Evolutionary conservation across 1,140 invertebrate genomes (phyloP).

Genomic region (Nautilus pompilius): DNA sequence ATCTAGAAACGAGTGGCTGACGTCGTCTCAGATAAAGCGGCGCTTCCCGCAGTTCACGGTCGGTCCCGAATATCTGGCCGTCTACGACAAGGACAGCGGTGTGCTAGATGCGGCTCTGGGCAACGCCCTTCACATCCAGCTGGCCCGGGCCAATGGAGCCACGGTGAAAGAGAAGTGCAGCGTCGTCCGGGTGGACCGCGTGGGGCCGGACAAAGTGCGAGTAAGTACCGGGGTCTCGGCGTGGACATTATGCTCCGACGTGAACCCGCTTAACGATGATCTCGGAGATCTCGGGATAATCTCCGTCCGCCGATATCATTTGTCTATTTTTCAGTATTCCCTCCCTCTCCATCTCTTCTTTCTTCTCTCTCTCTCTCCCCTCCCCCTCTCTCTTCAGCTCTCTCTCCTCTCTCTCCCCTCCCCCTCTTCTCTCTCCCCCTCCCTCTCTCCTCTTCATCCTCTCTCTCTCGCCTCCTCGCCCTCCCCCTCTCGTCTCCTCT

Average conservation of each 20-base stretch:
- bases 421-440: too few relatives aligned
- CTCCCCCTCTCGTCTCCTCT: too few relatives aligned
- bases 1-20: constrained; percentile 37
- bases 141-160: constrained; percentile 42
- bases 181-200: constrained; percentile 29
- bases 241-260: background rate
- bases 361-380: too few relatives aligned
- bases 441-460: too few relatives aligned
- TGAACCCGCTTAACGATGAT: background rate
- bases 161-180: constrained; percentile 40
- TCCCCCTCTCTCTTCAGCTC: too few relatives aligned
- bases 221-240: constrained; percentile 14
- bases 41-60: constrained; percentile 45
- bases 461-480: too few relatives aligned
- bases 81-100: constrained; percentile 40
- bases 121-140: constrained; percentile 46
- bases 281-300: background rate
- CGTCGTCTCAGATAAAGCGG: constrained; percentile 17
- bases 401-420: too few relatives aligned
- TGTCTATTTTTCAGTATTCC: too few relatives aligned
- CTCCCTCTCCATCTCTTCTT: too few relatives aligned
- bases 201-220: constrained; percentile 20
- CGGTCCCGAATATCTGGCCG: constrained; percentile 23
- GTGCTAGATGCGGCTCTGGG: constrained; percentile 47
- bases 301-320: too few relatives aligned